Evolutionary conservation across 2,113 vertebrate species (phyloP).

Genomic region (Poicephalus meyeri): DNA sequence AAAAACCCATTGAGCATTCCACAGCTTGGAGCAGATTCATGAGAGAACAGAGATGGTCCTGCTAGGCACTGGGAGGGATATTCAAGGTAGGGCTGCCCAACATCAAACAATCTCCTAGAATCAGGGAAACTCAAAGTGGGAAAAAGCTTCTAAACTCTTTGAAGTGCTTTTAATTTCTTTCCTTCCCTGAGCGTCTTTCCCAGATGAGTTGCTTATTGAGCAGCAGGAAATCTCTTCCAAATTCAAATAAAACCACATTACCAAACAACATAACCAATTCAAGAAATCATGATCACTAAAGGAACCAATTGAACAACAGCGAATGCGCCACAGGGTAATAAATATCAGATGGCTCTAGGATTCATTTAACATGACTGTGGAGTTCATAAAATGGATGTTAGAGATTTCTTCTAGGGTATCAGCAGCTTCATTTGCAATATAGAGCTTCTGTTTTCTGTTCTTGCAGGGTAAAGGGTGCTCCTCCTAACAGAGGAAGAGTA

Average conservation of each 20-base stretch:
- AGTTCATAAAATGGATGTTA: neutral
- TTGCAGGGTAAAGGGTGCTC: neutral
- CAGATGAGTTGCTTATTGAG: neutral
- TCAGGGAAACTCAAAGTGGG: neutral
- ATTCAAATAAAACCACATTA: neutral
- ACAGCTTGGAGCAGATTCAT: neutral
- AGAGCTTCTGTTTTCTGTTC: neutral
- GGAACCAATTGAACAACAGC: neutral
- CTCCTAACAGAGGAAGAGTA: neutral
- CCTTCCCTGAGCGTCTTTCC: neutral
- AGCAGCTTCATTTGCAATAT: neutral
- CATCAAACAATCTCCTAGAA: neutral
- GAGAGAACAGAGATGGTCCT: neutral
- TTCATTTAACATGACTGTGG: neutral
- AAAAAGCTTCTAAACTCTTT: neutral
- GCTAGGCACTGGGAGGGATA: neutral
- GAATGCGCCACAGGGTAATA: neutral
- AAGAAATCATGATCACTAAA: neutral
- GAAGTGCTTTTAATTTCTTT: neutral
- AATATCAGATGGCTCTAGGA: conserved; percentile 4
- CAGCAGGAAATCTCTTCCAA: neutral
- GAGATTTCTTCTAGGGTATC: neutral
- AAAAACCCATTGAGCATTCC: neutral
- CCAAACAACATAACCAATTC: neutral
- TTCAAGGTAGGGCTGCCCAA: neutral